A percentile compares a stretch with the other conserved stretches of the same genome.
phyloP scores from a whole-genome alignment of 2,888 invertebrate species.

The Lysandra bellargus region DNA sequence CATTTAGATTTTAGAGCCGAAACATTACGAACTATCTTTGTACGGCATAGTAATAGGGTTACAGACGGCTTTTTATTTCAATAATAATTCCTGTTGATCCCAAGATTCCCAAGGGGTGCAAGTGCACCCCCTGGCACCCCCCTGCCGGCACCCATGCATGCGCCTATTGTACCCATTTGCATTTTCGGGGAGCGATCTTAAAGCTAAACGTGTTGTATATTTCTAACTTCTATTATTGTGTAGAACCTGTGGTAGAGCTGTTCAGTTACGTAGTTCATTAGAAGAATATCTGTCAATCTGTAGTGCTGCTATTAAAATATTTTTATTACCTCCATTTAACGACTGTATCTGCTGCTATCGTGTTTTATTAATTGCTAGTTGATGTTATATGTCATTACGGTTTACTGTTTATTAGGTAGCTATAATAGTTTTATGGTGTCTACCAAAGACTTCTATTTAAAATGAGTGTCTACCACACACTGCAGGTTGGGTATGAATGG shows the following conservation, averaged over 20 bases:
- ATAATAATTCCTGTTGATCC: too few species aligned
- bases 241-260: background rate
- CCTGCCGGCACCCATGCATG: too few species aligned
- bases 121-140: too few species aligned
- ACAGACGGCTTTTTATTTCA: too few species aligned
- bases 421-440: background rate
- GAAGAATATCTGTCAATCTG: background rate
- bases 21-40: too few species aligned
- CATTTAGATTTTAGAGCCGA: too few species aligned
- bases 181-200: background rate
- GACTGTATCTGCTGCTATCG: background rate
- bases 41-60: too few species aligned
- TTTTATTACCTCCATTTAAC: background rate
- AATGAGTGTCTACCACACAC: background rate
- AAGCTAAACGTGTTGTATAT: background rate
- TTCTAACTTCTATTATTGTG: background rate
- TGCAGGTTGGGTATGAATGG: background rate
- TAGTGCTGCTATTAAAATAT: background rate
- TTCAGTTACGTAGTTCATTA: background rate
- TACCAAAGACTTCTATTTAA: background rate
- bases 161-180: too few species aligned
- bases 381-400: background rate
- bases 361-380: constrained; percentile 16
- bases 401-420: background rate
- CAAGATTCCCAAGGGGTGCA: too few species aligned